phyloP scores from a whole-genome alignment of 2,888 invertebrate genomes.

The Melinaea menophilus region DNA sequence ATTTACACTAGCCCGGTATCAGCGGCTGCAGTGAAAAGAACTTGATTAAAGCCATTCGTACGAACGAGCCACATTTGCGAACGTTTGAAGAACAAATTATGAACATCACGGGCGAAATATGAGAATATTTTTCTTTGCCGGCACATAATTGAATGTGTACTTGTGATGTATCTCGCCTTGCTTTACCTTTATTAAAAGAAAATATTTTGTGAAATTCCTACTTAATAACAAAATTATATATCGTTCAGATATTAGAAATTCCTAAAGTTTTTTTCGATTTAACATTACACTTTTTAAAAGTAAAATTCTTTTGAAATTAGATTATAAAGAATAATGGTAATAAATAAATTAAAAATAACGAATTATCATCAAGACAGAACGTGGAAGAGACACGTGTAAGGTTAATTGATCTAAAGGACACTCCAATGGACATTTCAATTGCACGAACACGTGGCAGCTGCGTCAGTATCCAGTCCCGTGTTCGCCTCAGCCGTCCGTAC shows the following conservation, averaged over 20 bases:
- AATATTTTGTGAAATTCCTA: too few species aligned
- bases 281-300: too few species aligned
- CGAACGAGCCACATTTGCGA: constrained; percentile 37
- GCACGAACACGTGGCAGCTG: constrained; percentile 10
- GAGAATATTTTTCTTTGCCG: constrained; percentile 37
- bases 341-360: too few species aligned
- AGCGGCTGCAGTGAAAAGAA: constrained; percentile 31
- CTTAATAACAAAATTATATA: too few species aligned
- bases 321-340: too few species aligned
- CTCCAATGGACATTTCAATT: constrained; percentile 14
- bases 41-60: constrained; percentile 47
- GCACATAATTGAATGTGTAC: constrained; percentile 4
- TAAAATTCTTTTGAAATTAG: too few species aligned
- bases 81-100: constrained; percentile 31
- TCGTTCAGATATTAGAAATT: too few species aligned
- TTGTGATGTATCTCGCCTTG: neutral
- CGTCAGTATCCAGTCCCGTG: neutral
- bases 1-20: constrained; percentile 29
- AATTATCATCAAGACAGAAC: neutral
- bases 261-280: too few species aligned
- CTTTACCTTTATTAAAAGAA: too few species aligned
- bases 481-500: neutral
- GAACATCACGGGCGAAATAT: constrained; percentile 25
- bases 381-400: constrained; percentile 3
- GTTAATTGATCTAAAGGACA: constrained; percentile 13